Evolutionary conservation across 2,888 invertebrate species (phyloP).

Genomic region (Norana najaformis): DNA sequence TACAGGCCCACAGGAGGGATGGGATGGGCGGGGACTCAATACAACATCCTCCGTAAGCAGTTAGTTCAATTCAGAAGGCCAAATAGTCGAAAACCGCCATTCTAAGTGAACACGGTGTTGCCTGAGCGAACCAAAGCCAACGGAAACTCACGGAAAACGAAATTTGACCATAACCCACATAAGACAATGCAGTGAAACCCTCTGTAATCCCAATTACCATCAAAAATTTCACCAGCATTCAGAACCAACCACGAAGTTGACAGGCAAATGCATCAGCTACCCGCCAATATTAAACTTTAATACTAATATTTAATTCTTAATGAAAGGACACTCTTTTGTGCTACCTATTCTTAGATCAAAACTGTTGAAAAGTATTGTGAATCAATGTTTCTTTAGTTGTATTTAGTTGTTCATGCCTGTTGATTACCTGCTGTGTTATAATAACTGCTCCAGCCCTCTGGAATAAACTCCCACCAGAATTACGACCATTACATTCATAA

Average conservation of each 20-base stretch:
- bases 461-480: no score
- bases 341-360: no score
- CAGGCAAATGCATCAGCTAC: not conserved
- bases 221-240: not conserved
- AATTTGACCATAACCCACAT: not conserved
- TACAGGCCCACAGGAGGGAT: not conserved
- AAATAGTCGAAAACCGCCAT: not conserved
- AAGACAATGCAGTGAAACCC: not conserved
- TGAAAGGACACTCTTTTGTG: no score
- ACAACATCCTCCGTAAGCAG: not conserved
- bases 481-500: no score
- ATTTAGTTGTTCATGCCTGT: no score
- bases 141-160: not conserved
- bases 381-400: not conserved
- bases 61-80: not conserved
- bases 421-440: no score
- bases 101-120: not conserved
- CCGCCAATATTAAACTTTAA: not conserved
- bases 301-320: not conserved
- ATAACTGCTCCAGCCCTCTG: no score
- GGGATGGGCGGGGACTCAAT: not conserved
- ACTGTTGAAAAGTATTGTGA: no score
- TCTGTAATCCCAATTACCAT: not conserved
- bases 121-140: not conserved
- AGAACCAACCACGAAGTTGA: not conserved